A percentile compares a stretch with the other conserved stretches of the same genome.
phyloP scores from a whole-genome alignment of 2,888 invertebrate species.

The Agrenia bidenticulata region DNA sequence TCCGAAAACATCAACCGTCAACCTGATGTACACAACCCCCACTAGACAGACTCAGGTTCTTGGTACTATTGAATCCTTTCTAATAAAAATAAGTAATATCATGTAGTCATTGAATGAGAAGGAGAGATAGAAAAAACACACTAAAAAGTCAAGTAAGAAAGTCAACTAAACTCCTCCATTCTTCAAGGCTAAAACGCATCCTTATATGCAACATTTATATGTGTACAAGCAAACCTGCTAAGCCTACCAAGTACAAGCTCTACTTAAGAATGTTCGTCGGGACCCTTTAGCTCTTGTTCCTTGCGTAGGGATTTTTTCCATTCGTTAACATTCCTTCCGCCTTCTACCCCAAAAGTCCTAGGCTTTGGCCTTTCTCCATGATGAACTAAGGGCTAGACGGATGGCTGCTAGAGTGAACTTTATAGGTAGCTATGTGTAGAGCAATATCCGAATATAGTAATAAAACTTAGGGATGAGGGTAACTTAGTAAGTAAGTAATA shows the following conservation, averaged over 20 bases:
- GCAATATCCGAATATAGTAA: background rate
- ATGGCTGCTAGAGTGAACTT: too few relatives aligned
- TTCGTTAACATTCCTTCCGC: slow-evolving; percentile 41
- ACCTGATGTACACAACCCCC: too few relatives aligned
- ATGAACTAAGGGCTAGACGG: background rate
- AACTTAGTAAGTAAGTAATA: slow-evolving; percentile 19
- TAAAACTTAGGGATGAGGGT: background rate
- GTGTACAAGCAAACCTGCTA: too few relatives aligned
- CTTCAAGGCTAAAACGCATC: too few relatives aligned
- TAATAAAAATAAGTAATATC: too few relatives aligned
- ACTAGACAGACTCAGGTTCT: too few relatives aligned
- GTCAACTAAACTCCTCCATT: background rate
- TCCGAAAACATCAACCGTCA: too few relatives aligned
- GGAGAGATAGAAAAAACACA: slow-evolving; percentile 19
- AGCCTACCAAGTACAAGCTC: too few relatives aligned
- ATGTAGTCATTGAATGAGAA: slow-evolving; percentile 1
- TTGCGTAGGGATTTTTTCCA: slow-evolving; percentile 23
- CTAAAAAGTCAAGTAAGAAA: slow-evolving; percentile 1
- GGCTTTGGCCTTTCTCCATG: slow-evolving; percentile 4
- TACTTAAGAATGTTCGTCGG: background rate
- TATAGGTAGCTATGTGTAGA: too few relatives aligned
- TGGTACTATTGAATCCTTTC: too few relatives aligned
- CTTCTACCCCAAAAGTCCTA: slow-evolving; percentile 17
- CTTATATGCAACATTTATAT: too few relatives aligned
- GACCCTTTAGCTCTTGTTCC: slow-evolving; percentile 10